Evolutionary conservation across 2,797 vertebrate species (phyloP), one percentile per base, ranked within the genome.

Genomic region (Sebastes kiyomatsui): DNA sequence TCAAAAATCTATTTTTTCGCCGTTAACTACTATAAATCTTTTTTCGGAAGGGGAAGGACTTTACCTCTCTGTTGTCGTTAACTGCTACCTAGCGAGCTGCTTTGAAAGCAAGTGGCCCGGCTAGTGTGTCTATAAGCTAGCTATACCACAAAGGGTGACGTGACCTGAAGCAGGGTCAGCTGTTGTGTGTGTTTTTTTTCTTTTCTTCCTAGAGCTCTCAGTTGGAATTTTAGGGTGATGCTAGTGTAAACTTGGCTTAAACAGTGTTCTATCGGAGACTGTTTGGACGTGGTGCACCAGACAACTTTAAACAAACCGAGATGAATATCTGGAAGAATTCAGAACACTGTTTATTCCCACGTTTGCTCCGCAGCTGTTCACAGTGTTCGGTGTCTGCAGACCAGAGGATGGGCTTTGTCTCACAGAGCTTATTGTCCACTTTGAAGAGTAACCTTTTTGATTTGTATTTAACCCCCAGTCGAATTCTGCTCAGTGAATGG

Each of bases 301-400:
- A 65, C 27, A 11, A 12, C 30, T 61, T 65, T 14, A 38, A 72
- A 65, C 35, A 16, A 65, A 59, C 35, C 6, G 2, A 28, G 11
- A 49, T 49, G 35, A 61, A 62, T 18, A 22, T 61, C 58, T 32
- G 0, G 6, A 60, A 54, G 35, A n/a, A 28, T 25, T 60, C 49
- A 25, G 38, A 49, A 16, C 58, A 8, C 55, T 59, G 55, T 72
- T 73, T 58, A 42, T 72, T 12, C 25, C 25, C 52, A 14, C 6
- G 59, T 78, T 74, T 76, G 28, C 54, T 55, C 35, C 5, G 25
- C 49, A 25, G 25, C 55, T 28, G 79, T 69, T 77, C 42, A 18
- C 59, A n/a, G 38, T 14, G 1, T 28, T 58, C 55, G 25, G 30
- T 84, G 89, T 85, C 80, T 92, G 90, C 90, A 92, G 91, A 93